Conservation (phyloP, 2,113 vertebrate species). For the Chaetops frenatus region DNA sequence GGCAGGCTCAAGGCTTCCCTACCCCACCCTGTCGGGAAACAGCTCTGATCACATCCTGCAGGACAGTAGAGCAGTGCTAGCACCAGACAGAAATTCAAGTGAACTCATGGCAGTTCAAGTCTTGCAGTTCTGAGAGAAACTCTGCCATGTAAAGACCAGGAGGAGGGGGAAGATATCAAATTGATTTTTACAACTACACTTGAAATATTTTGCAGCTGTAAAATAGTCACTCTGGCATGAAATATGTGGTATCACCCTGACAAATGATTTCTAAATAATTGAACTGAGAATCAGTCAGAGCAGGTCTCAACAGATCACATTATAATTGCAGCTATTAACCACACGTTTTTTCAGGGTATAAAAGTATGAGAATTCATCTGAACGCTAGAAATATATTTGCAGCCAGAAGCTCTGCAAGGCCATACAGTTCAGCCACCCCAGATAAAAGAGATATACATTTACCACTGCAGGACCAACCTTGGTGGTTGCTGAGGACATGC, state of each 20-base stretch:
- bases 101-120: background rate
- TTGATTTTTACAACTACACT: background rate
- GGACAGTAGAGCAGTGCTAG: background rate
- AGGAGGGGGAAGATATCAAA: background rate
- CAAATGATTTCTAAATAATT: constrained; percentile 39
- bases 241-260: background rate
- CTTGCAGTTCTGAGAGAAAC: background rate
- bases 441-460: background rate
- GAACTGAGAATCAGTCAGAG: background rate
- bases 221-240: background rate
- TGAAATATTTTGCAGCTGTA: background rate
- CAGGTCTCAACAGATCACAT: background rate
- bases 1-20: background rate
- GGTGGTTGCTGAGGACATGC: background rate
- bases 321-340: constrained; percentile 24
- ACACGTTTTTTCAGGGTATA: background rate
- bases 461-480: background rate
- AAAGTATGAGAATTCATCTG: background rate
- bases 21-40: background rate
- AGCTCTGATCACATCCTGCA: accelerated
- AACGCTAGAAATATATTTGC: background rate
- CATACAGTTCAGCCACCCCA: background rate
- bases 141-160: background rate
- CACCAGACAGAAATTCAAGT: background rate
- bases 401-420: background rate